Conservation (phyloP, 1,140 invertebrate genomes). For the Venturia canescens region DNA sequence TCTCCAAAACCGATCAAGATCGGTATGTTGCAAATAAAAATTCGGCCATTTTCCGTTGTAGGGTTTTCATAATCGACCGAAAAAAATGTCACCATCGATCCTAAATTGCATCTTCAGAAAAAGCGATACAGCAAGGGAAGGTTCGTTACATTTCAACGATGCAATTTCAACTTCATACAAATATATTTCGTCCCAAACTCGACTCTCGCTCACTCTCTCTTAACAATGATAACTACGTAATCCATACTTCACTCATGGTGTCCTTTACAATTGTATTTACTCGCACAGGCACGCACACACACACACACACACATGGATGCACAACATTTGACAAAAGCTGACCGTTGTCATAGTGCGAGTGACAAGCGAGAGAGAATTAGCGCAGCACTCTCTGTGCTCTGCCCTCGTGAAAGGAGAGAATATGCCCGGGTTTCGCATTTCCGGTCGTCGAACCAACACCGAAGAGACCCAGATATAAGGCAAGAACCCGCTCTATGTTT, state of each 20-base stretch:
- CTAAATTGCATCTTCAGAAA: too few species aligned
- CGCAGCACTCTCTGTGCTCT: not conserved
- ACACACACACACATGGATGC: not conserved
- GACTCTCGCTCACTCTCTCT: not conserved
- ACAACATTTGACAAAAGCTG: constrained; percentile 1
- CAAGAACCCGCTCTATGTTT: not conserved
- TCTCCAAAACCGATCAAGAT: too few species aligned
- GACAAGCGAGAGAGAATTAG: not conserved
- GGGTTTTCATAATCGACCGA: too few species aligned
- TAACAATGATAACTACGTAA: not conserved
- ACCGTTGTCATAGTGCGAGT: not conserved
- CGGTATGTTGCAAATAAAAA: too few species aligned
- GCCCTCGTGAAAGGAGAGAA: constrained; percentile 8
- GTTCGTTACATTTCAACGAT: too few species aligned
- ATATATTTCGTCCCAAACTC: too few species aligned
- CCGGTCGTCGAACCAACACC: constrained; percentile 13
- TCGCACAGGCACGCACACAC: not conserved
- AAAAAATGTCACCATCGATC: too few species aligned
- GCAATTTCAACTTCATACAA: too few species aligned
- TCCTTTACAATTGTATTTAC: not conserved
- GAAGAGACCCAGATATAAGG: constrained; percentile 2
- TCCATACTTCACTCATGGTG: not conserved
- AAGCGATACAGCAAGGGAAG: too few species aligned
- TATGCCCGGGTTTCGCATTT: constrained; percentile 15
- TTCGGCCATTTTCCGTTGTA: too few species aligned